Evolutionary conservation across 2,797 vertebrate species (phyloP).

Genomic region (Picus viridis): DNA sequence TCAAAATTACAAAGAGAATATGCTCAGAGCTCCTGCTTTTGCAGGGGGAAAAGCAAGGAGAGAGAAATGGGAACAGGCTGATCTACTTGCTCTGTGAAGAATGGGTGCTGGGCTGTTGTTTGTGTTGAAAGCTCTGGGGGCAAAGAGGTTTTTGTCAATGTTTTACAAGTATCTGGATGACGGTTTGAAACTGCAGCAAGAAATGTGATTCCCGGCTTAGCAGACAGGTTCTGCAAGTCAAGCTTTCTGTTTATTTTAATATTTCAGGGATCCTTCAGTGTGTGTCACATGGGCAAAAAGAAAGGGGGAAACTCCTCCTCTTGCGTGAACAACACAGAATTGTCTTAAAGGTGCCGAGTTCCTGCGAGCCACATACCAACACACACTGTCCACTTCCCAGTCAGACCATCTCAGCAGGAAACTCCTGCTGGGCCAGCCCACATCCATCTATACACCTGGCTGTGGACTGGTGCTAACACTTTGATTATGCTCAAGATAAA

Average conservation of each 20-base stretch:
- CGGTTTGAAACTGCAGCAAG: slow-evolving; percentile 57
- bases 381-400: neutral
- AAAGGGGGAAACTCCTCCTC: slow-evolving; percentile 51
- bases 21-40: slow-evolving; percentile 7
- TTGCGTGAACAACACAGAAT: neutral
- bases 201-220: slow-evolving; percentile 73
- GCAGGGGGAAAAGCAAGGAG: neutral
- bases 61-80: neutral
- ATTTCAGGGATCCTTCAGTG: slow-evolving; percentile 65
- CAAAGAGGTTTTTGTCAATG: slow-evolving; percentile 36
- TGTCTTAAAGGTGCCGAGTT: slow-evolving; percentile 50
- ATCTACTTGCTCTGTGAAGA: slow-evolving; percentile 60
- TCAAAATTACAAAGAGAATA: slow-evolving; percentile 5
- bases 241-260: slow-evolving; percentile 73
- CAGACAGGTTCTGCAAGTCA: slow-evolving; percentile 75
- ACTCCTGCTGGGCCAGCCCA: neutral
- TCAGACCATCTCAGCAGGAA: neutral
- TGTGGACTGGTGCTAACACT: neutral
- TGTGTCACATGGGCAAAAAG: slow-evolving; percentile 52
- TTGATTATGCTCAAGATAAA: neutral
- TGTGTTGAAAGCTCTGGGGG: slow-evolving; percentile 60
- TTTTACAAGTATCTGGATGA: slow-evolving; percentile 57
- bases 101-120: slow-evolving; percentile 59
- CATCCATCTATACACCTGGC: neutral
- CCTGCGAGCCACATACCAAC: neutral